Base-by-base conservation (phyloP, 2,888 invertebrate species). In the Pocota personata region DNA sequence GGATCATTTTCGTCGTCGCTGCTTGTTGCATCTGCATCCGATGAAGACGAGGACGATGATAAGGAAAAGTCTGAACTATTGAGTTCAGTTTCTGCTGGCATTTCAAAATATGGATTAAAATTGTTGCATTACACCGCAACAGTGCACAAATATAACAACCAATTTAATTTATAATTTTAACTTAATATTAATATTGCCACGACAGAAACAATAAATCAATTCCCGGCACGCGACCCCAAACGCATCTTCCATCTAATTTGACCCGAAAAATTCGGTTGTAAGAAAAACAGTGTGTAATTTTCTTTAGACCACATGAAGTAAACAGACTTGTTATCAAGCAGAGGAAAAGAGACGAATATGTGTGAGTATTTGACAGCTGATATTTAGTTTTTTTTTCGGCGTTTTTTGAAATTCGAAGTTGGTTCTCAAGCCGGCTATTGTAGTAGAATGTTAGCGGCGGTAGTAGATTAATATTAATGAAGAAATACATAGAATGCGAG, bases 41-140 rank as follows among this genome's bases (percentile, higher is more conserved):
- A 43, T 12, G 30, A 27, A 62, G 58, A 52, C 12, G 76, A 37
- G 1, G 67, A 76, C 10, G 64, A 37, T 19, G 8, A 37, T 6
- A 64, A 58, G 2, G 64, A 46, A 19, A 7, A 32, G 4, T 60
- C 78, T 5, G 40, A 48, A n/a, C 19, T 32, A 10, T 32, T 46
- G 1, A 50, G 32, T 8, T 37, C 72, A 1, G 43, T 27, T 16
- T 57, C 72, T 19, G 37, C 24, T 16, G 14, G 37, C 67, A 67
- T 67, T 52, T 14, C 32, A 7, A 12, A n/a, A 27, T 14, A 0
- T 32, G 10, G 30, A 64, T 48, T 32, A 0, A n/a, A 24, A 14
- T 35, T 21, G 0, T 32, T 32, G 1, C 6, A 35, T 30, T 32
- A 21, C 37, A 35, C 7, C 37, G 21, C 8, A 21, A 3, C 14